Conservation (phyloP, 30 jellyfish, hydroid and myxozoan genomes). For the Pseudorhiza aurosa region DNA sequence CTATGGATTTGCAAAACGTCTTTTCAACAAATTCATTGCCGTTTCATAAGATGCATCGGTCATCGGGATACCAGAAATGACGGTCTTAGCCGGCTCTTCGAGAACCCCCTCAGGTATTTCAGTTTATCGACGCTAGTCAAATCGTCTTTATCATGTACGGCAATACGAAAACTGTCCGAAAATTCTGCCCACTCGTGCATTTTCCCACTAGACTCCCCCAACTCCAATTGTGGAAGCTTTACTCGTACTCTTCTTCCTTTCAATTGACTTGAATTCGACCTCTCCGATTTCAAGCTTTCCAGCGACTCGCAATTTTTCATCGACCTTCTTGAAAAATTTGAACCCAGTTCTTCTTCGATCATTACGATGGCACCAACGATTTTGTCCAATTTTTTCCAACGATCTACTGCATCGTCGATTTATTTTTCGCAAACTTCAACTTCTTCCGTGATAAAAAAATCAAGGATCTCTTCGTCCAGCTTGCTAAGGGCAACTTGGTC, state of each 20-base stretch:
- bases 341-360: neutral
- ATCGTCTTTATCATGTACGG: slow-evolving; percentile 7
- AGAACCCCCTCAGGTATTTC: slow-evolving; percentile 8
- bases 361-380: neutral
- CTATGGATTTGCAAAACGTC: slow-evolving; percentile 14
- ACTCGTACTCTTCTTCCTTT: slow-evolving; percentile 19
- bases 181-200: slow-evolving; percentile 39
- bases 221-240: slow-evolving; percentile 20
- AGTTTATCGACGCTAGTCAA: slow-evolving; percentile 18
- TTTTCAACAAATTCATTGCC: neutral
- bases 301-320: slow-evolving; percentile 17
- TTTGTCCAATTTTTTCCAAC: slow-evolving; percentile 11
- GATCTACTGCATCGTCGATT: slow-evolving; percentile 24
- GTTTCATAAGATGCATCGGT: slow-evolving; percentile 11
- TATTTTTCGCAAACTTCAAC: slow-evolving; percentile 16
- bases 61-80: slow-evolving; percentile 11
- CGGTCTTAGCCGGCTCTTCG: slow-evolving; percentile 34
- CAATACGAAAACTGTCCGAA: slow-evolving; percentile 27
- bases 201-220: slow-evolving; percentile 3
- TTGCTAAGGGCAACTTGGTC: neutral
- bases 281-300: slow-evolving; percentile 23
- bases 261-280: slow-evolving; percentile 20
- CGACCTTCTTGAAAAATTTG: neutral
- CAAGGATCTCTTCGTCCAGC: slow-evolving; percentile 32
- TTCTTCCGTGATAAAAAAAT: neutral